phyloP scores from a whole-genome alignment of 2,113 vertebrate species.

The Callipepla californica region DNA sequence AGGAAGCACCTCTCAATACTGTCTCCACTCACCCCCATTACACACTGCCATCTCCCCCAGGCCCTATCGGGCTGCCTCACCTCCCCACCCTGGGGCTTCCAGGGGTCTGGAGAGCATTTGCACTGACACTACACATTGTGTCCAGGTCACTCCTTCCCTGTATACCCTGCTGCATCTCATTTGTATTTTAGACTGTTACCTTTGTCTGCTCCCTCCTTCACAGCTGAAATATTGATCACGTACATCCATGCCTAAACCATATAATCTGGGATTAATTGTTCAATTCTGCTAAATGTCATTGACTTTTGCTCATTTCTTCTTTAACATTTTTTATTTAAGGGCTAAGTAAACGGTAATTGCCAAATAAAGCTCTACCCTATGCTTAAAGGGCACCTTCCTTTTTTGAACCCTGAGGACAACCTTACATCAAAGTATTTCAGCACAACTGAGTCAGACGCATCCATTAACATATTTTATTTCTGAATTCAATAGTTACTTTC shows the following conservation, averaged over 20 bases:
- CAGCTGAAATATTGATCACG: neutral
- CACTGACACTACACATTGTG: neutral
- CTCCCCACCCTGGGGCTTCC: neutral
- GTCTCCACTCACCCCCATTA: neutral
- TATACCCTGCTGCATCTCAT: neutral
- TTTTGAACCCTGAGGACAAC: neutral
- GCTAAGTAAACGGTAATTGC: neutral
- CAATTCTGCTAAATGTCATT: neutral
- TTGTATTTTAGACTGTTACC: neutral
- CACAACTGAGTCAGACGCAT: rapidly evolving
- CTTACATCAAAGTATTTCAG: neutral
- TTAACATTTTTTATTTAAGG: neutral
- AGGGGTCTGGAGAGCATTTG: no score
- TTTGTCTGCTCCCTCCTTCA: neutral
- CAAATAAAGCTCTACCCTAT: neutral
- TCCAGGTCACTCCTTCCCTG: neutral
- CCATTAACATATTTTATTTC: neutral
- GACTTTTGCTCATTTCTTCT: neutral
- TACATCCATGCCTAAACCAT: neutral
- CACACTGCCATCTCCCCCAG: rapidly evolving
- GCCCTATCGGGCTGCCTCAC: neutral
- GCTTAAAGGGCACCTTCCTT: neutral
- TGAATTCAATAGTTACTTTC: neutral
- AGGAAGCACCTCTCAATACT: neutral
- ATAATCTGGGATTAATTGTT: neutral